Evolutionary conservation across 2,888 invertebrate genomes (phyloP), one percentile per base, ranked within the genome.

Genomic region (Drosophila incognita): DNA sequence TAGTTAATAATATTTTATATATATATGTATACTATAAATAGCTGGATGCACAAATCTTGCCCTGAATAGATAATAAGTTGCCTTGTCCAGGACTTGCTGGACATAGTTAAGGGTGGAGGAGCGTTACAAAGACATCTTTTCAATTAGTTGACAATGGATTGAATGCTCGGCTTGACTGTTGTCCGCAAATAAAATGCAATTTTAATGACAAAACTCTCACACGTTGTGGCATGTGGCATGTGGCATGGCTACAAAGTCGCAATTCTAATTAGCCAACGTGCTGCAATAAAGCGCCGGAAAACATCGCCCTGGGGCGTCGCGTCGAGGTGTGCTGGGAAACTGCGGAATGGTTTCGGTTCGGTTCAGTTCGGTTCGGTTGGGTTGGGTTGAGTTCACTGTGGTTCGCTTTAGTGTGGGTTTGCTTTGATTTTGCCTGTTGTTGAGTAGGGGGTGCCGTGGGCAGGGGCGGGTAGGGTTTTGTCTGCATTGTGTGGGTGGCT

Each of bases 231-330:
- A 46, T 24, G 27, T 27, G 62, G 38, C 51, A 31, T 38, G 49
- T 35, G 29, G 24, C 42, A 15, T 27, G 27, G 72, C 40, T 35
- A 68, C 76, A 79, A 80, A 76, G 70, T 73, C 77, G 68, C 74
- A 70, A 75, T 70, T 81, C 83, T 85, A 87, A 86, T 86, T 87
- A 87, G 85, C 83, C 83, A 69, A 76, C 78, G 72, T 76, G 70
- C 74, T 53, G 80, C 82, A 72, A 82, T 85, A 87, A 87, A 81
- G 70, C 69, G 75, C 69, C 74, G 84, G 81, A 83, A 78, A 67
- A 51, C 61, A 60, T 68, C 60, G 54, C 67, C 69, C 52, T 65
- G 77, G 71, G 75, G 51, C 56, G 69, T n/a, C 51, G 40, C 54
- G 54, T 49, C 52, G 29, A 27, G 31, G 53, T 63, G 49, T 13